These are phyloP conservation scores for Noctua comes DNA, from an alignment of 2,888 invertebrate genomes.

Conservation along the genomic window DNA sequence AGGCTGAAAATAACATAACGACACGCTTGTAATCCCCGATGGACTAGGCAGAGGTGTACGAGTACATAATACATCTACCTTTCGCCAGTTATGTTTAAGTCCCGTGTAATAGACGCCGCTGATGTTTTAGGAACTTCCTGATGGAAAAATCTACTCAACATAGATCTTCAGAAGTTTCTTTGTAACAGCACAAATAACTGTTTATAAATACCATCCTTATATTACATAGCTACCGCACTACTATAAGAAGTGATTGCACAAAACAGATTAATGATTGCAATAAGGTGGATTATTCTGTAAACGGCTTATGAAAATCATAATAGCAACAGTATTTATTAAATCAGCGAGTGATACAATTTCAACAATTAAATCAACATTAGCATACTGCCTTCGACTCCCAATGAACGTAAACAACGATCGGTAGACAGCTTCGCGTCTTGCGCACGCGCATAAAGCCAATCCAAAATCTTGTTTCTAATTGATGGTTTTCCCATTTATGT, in stretches of 20 bases:
- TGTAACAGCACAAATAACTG: background rate
- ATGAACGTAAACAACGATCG: constrained; percentile 48
- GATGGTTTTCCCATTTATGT: background rate
- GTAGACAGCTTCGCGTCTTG: constrained; percentile 39
- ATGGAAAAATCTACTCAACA: background rate
- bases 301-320: background rate
- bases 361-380: constrained; percentile 24
- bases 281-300: background rate
- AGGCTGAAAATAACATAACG: too few relatives aligned
- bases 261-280: background rate
- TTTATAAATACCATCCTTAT: background rate
- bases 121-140: background rate
- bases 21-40: too few relatives aligned
- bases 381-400: constrained; percentile 29
- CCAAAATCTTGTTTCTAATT: background rate
- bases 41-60: too few relatives aligned
- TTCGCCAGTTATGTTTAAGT: too few relatives aligned
- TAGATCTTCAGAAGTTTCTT: background rate
- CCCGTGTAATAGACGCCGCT: background rate
- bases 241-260: background rate
- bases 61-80: too few relatives aligned
- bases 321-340: constrained; percentile 1
- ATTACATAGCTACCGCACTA: background rate
- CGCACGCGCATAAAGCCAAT: constrained; percentile 42
- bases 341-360: constrained; percentile 28